Evolutionary conservation across 2,797 vertebrate genomes (phyloP).

Genomic region (Amblyraja radiata): DNA sequence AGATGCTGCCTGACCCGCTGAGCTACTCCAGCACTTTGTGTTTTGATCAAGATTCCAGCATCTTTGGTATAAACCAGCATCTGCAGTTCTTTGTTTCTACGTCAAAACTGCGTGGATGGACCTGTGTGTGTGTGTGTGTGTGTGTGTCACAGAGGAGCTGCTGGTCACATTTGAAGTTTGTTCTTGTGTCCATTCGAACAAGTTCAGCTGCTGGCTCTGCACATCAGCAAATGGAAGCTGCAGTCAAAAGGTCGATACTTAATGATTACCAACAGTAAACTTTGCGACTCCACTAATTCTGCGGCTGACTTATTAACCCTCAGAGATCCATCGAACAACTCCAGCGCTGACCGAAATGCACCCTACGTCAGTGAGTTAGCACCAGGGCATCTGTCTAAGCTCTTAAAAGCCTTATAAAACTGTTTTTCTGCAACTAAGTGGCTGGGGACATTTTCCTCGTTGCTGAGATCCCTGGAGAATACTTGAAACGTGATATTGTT

Average conservation of each 20-base stretch:
- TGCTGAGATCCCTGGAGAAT: background rate
- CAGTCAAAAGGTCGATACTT: constrained; percentile 29
- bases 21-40: too few species aligned
- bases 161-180: background rate
- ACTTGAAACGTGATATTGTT: background rate
- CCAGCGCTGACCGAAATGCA: background rate
- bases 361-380: background rate
- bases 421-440: background rate
- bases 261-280: background rate
- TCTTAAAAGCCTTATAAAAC: background rate
- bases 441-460: background rate
- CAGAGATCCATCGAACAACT: background rate
- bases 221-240: constrained; percentile 27
- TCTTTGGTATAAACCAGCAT: too few species aligned
- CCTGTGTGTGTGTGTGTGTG: background rate
- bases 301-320: constrained; percentile 6
- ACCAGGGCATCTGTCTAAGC: background rate
- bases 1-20: too few species aligned
- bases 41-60: too few species aligned
- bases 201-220: constrained; percentile 19
- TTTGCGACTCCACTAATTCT: background rate
- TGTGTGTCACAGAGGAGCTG: background rate
- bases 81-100: too few species aligned
- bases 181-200: background rate
- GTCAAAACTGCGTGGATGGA: background rate